Conservation (phyloP, 2,113 vertebrate genomes). For the Odocoileus virginianus region DNA sequence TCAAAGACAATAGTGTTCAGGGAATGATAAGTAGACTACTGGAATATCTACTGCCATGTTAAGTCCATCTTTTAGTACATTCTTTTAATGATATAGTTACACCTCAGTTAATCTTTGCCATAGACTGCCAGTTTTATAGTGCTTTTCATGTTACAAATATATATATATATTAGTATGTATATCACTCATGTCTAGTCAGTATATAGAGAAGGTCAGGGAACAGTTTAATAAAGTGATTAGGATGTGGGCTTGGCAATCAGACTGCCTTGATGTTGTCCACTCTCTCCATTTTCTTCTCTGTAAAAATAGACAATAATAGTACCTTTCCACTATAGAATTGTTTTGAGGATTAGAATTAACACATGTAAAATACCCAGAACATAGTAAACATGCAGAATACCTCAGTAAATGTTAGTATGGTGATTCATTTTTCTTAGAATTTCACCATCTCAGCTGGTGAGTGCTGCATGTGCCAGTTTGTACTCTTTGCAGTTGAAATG, state of each 20-base stretch:
- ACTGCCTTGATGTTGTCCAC: background rate
- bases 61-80: background rate
- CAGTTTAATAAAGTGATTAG: background rate
- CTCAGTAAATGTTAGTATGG: background rate
- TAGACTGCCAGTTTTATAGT: background rate
- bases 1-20: background rate
- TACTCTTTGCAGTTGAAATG: background rate
- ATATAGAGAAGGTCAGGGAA: background rate
- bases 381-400: background rate
- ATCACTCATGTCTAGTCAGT: background rate
- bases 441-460: background rate
- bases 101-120: background rate
- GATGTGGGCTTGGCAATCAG: background rate
- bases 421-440: background rate
- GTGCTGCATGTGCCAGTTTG: background rate
- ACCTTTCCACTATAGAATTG: background rate
- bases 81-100: background rate
- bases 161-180: background rate
- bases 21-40: background rate
- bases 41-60: background rate
- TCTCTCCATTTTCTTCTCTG: background rate
- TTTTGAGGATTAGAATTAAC: background rate
- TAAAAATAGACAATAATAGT: background rate
- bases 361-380: background rate
- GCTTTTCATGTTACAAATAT: background rate